A percentile compares a stretch with the other conserved stretches of the same genome.
phyloP scores from a whole-genome alignment of 2,113 vertebrate species.

The Vimba vimba region DNA sequence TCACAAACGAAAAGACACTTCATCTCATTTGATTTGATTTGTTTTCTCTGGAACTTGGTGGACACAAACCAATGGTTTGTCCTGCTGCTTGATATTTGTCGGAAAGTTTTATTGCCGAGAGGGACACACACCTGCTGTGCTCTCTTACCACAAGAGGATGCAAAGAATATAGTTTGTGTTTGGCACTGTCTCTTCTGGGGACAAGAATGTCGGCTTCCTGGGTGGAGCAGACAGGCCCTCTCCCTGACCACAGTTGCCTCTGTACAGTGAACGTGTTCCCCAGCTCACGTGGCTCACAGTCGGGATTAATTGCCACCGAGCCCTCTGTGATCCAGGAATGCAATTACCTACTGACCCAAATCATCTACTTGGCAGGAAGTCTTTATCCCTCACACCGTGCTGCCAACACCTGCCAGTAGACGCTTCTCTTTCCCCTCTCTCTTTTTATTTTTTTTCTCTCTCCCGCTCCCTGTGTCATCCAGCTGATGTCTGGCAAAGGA shows the following conservation, averaged over 20 bases:
- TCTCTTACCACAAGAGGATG: not conserved
- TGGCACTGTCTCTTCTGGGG: not conserved
- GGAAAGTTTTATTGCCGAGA: not conserved
- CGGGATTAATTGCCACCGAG: slow-evolving; percentile 71
- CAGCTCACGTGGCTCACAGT: slow-evolving; percentile 62
- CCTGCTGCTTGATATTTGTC: not conserved
- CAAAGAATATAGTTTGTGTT: not conserved
- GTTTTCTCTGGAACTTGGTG: not conserved
- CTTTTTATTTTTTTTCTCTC: slow-evolving; percentile 35
- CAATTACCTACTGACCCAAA: slow-evolving; percentile 79
- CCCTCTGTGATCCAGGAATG: slow-evolving; percentile 69
- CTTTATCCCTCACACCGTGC: slow-evolving; percentile 50
- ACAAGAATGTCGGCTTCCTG: not conserved
- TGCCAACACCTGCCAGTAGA: slow-evolving; percentile 54
- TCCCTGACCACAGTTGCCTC: not conserved
- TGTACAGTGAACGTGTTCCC: slow-evolving; percentile 52
- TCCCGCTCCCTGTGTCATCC: slow-evolving; percentile 1
- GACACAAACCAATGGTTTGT: not conserved
- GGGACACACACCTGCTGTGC: not conserved
- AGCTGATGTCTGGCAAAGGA: not conserved
- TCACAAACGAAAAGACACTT: not conserved
- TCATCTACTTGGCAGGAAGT: slow-evolving; percentile 68
- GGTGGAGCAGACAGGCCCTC: slow-evolving; percentile 12
- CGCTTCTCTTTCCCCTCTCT: slow-evolving; percentile 24
- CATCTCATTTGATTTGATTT: not conserved